phyloP scores from a whole-genome alignment of 2,888 invertebrate species.

The Eupelmus urozonus region DNA sequence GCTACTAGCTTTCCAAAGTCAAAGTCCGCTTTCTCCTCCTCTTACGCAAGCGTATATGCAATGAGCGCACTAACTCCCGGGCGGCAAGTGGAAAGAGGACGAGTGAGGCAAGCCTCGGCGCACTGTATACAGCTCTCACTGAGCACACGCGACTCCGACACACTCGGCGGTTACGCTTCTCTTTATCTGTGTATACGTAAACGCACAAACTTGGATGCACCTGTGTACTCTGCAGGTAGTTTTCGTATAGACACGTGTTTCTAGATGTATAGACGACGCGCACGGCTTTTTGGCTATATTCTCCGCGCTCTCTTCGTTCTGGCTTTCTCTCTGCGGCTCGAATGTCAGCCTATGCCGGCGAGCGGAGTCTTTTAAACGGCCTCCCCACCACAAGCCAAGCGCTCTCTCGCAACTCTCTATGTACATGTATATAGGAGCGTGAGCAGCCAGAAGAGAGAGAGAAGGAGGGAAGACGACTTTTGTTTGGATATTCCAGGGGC shows the following conservation, averaged over 20 bases:
- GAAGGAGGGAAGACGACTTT: conserved; percentile 15
- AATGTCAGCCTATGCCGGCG: conserved; percentile 22
- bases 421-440: neutral
- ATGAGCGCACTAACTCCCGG: neutral
- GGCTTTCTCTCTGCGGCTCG: conserved; percentile 8
- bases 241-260: conserved; percentile 2
- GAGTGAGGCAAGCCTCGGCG: no score
- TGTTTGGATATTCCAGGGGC: conserved; percentile 40
- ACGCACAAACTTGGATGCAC: no score
- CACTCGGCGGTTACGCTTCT: no score
- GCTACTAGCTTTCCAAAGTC: no score
- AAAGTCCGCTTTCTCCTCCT: no score
- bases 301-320: neutral
- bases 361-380: conserved; percentile 33
- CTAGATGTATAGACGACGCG: no score
- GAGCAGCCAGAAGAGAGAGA: neutral
- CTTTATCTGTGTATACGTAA: neutral
- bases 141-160: no score
- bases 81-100: neutral
- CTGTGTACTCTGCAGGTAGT: no score
- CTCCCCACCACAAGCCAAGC: conserved; percentile 10
- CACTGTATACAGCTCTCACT: no score
- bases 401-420: neutral
- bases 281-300: neutral
- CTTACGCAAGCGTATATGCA: no score